Base-by-base conservation (phyloP, 2,888 invertebrate species). In the Parthenolecanium corni region DNA sequence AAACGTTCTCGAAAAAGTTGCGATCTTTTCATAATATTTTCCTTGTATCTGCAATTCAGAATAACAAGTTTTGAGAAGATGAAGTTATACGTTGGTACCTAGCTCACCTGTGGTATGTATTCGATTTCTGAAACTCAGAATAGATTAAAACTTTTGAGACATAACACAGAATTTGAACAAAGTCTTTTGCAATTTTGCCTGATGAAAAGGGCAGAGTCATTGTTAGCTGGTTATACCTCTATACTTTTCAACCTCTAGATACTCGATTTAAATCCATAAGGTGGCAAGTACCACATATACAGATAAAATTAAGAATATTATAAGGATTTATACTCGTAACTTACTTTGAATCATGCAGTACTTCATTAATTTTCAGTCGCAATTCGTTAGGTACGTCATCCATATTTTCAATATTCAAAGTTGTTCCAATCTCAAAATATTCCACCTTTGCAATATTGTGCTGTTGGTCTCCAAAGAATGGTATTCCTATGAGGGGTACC, bases 1-100 rank as follows among this genome's bases (percentile, higher is more conserved):
- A 57, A 18, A 12, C 57, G 56, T 51, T 64, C 57, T 11, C 31
- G 25, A 24, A 52, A 52, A 9, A 18, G 25, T 31, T 31, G 14
- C 5, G 52, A 25, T 31, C 36, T 14, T 9, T 36, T 25, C n/a
- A 31, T 31, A n/a, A 52, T 24, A 25, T 52, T 52, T n/a, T 25
- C 31, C 11, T 52, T 31, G 18, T 52, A 52, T 16, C 52, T 52
- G 20, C 14, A 25, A 11, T 9, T 44, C 4, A 44, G 3, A 12
- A 47, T 21, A 47, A 20, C 6, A 47, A 20, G n/a, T n/a, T n/a
- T n/a, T n/a, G 16, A 11, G 18, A 16, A 44, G 18, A n/a, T 11
- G 4, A 44, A n/a, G 5, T 4, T 44, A n/a, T 11, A n/a, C n/a
- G 14, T 11, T 4, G 18, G n/a, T 16, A n/a, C 18, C 16, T 5